phyloP scores from a whole-genome alignment of 35 echinoderm and acorn worm species.

The Acanthaster planci region DNA sequence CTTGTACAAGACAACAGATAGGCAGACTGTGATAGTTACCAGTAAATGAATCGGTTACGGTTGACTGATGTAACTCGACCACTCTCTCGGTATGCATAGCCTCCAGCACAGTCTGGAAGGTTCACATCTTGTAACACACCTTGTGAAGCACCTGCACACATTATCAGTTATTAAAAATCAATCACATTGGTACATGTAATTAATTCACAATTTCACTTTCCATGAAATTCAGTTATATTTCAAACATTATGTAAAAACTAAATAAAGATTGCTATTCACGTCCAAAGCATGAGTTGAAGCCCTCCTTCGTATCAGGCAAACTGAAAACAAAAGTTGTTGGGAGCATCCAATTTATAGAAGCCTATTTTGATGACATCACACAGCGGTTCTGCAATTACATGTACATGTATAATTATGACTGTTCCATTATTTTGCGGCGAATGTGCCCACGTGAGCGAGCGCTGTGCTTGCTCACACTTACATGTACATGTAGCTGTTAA shows the following conservation, averaged over 20 bases:
- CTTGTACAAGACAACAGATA: too few species aligned
- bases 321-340: too few species aligned
- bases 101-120: conserved; percentile 77
- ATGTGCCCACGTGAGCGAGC: too few species aligned
- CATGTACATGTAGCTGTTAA: background rate
- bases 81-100: conserved; percentile 72
- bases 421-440: too few species aligned
- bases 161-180: background rate
- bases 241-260: background rate
- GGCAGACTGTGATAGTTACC: conserved; percentile 14
- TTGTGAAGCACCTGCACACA: conserved; percentile 74
- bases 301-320: too few species aligned
- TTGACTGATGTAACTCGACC: conserved; percentile 45
- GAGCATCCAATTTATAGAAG: too few species aligned
- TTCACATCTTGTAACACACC: conserved; percentile 92
- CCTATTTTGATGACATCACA: too few species aligned
- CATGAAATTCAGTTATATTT: background rate
- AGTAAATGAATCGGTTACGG: conserved; percentile 72
- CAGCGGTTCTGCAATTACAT: too few species aligned
- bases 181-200: background rate
- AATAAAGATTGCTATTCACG: too few species aligned
- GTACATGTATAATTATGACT: too few species aligned
- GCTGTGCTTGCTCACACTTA: background rate
- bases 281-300: too few species aligned
- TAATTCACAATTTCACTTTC: background rate